Evolutionary conservation across 1,140 invertebrate species (phyloP).

Genomic region (Stegodyphus mimosarum): DNA sequence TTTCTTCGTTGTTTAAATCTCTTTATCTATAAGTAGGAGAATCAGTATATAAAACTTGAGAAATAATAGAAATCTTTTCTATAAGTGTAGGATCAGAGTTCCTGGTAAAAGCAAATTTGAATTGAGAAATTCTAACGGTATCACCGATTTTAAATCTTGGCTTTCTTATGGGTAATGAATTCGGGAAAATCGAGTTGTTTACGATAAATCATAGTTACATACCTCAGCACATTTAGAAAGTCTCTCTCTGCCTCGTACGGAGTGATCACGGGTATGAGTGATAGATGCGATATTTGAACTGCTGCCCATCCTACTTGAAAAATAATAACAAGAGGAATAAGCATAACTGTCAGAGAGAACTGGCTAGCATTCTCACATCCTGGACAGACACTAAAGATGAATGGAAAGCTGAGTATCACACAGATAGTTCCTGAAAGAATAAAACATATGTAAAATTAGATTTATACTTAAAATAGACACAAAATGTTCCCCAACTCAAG

Average conservation of each 20-base stretch:
- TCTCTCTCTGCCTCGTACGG: slow-evolving; percentile 83
- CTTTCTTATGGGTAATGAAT: too few relatives aligned
- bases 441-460: background rate
- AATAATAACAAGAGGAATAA: slow-evolving; percentile 86
- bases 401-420: slow-evolving; percentile 85
- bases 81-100: too few relatives aligned
- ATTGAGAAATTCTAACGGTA: too few relatives aligned
- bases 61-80: too few relatives aligned
- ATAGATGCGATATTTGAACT: slow-evolving; percentile 94
- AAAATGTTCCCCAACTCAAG: too few relatives aligned
- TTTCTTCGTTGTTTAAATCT: too few relatives aligned
- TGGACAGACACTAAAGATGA: slow-evolving; percentile 87
- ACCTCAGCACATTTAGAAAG: slow-evolving; percentile 86
- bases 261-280: slow-evolving; percentile 84
- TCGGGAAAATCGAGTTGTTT: too few relatives aligned
- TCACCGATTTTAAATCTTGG: too few relatives aligned
- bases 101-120: too few relatives aligned
- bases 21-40: too few relatives aligned
- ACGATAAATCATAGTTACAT: slow-evolving; percentile 50
- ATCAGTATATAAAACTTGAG: too few relatives aligned
- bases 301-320: slow-evolving; percentile 98
- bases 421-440: slow-evolving; percentile 76
- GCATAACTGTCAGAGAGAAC: slow-evolving; percentile 86
- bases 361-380: slow-evolving; percentile 75
- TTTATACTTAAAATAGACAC: too few relatives aligned